Evolutionary conservation across 2,797 vertebrate species (phyloP).

Genomic region (Enoplosus armatus): DNA sequence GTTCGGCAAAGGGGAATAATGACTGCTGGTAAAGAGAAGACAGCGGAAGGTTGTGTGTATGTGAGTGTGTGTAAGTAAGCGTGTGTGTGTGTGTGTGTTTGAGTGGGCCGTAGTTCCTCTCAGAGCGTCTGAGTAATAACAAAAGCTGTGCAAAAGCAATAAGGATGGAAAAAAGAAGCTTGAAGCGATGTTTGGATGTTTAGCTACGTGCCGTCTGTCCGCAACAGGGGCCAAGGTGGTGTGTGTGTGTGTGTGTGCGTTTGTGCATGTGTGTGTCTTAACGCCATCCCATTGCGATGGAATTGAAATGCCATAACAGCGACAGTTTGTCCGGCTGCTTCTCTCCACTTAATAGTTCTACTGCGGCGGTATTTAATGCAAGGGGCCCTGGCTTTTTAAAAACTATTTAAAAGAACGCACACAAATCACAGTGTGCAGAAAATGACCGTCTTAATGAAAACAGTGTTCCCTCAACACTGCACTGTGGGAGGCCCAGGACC

Average conservation of each 20-base stretch:
- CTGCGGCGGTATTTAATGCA: conserved; percentile 80
- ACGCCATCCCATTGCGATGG: conserved; percentile 69
- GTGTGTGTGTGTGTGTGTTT: conserved; percentile 23
- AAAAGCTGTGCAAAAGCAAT: conserved; percentile 56
- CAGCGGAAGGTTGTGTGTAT: conserved; percentile 38
- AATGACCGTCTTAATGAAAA: conserved; percentile 85
- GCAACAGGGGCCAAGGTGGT: conserved; percentile 53
- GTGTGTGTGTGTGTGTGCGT: conserved; percentile 27
- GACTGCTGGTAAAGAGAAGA: conserved; percentile 60
- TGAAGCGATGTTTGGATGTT: conserved; percentile 56
- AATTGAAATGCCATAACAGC: conserved; percentile 80
- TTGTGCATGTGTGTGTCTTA: conserved; percentile 46
- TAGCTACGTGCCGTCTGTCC: conserved; percentile 52
- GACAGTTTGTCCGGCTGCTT: conserved; percentile 70
- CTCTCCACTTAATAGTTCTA: conserved; percentile 80
- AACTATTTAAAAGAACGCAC: conserved; percentile 79
- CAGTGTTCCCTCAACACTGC: conserved; percentile 71
- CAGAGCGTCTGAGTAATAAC: conserved; percentile 38
- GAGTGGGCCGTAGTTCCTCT: conserved; percentile 8
- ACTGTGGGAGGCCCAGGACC: conserved; percentile 64
- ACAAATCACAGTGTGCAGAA: conserved; percentile 82
- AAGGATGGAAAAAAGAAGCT: conserved; percentile 36
- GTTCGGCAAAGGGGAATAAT: conserved; percentile 69
- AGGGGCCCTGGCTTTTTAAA: conserved; percentile 75
- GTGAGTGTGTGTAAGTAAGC: conserved; percentile 4